Conservation (phyloP, 2,888 invertebrate species). For the Trilocha varians region DNA sequence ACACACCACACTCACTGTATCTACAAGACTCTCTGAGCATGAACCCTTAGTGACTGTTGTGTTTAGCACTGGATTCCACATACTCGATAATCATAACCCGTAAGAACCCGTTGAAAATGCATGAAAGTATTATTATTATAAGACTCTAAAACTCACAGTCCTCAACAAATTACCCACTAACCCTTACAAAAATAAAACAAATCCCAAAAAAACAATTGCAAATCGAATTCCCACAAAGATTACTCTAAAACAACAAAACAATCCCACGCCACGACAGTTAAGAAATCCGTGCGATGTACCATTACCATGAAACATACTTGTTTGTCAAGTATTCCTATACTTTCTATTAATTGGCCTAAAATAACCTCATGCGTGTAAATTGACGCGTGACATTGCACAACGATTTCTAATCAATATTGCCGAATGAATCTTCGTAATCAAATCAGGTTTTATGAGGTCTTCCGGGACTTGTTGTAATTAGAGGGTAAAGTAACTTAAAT, state of each 20-base stretch:
- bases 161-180: too few relatives aligned
- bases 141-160: too few relatives aligned
- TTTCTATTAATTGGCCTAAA: slow-evolving; percentile 38
- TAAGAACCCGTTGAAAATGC: too few relatives aligned
- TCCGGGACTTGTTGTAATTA: neutral
- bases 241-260: neutral
- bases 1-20: too few relatives aligned
- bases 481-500: neutral
- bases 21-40: too few relatives aligned
- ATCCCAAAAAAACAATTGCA: neutral
- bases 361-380: slow-evolving; percentile 23
- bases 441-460: neutral
- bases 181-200: too few relatives aligned
- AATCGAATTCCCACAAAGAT: too few relatives aligned
- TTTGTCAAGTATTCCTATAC: slow-evolving; percentile 30
- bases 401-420: slow-evolving; percentile 32
- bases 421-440: neutral
- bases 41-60: too few relatives aligned
- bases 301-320: slow-evolving; percentile 18
- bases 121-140: too few relatives aligned
- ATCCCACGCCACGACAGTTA: neutral
- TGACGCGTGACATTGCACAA: slow-evolving; percentile 38
- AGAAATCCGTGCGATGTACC: neutral
- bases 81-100: too few relatives aligned
- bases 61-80: too few relatives aligned